Conservation (phyloP, 2,797 vertebrate genomes). For the Distichodus sexfasciatus region DNA sequence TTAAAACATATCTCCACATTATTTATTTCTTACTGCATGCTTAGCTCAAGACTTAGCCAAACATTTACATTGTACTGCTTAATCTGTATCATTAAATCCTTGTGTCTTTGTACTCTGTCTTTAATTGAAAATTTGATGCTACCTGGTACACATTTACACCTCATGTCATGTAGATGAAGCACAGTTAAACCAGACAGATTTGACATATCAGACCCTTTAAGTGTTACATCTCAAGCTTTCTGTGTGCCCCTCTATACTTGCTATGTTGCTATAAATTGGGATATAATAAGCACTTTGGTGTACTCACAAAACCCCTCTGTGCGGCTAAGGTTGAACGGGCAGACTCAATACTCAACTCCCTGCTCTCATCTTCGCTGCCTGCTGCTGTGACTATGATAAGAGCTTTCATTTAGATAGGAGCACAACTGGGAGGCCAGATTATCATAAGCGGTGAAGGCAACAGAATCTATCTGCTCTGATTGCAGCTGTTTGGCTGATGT, state of each 20-base stretch:
- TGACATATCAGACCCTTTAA: neutral
- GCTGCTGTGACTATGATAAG: constrained; percentile 18
- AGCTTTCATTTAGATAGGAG: constrained; percentile 26
- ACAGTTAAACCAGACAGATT: neutral
- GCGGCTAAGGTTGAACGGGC: constrained; percentile 18
- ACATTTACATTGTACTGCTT: no score
- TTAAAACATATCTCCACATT: no score
- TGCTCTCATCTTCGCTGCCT: constrained; percentile 19
- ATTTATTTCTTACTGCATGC: no score
- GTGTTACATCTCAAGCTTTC: neutral
- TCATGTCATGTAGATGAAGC: neutral
- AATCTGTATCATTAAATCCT: no score
- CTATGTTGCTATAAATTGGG: neutral
- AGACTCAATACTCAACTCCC: constrained; percentile 19
- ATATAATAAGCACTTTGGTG: constrained; percentile 11
- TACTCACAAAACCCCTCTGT: constrained; percentile 9
- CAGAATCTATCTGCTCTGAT: constrained; percentile 7
- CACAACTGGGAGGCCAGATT: constrained; percentile 23
- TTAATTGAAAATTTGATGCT: no score
- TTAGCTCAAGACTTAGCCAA: no score
- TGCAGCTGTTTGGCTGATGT: neutral
- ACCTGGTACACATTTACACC: no score
- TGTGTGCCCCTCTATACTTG: neutral
- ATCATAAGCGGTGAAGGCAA: constrained; percentile 15
- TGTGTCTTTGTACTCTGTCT: no score